phyloP scores from a whole-genome alignment of 2,113 vertebrate species.

The Ammodytes marinus region DNA sequence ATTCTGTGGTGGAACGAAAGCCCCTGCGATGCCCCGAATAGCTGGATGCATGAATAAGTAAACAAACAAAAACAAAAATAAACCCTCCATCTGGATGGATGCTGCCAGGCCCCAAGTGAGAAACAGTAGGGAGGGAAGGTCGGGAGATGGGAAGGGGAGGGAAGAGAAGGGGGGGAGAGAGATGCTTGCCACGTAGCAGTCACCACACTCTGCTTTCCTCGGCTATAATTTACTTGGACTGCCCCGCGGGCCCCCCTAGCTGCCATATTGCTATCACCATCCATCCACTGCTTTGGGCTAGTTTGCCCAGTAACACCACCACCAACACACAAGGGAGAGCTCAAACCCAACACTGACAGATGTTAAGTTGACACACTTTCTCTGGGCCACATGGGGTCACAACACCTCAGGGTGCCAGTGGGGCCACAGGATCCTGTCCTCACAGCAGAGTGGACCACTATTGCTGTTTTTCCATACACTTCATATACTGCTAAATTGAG shows the following conservation, averaged over 20 bases:
- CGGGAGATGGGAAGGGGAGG: constrained; percentile 32
- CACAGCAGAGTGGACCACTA: constrained; percentile 41
- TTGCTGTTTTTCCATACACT: constrained; percentile 10
- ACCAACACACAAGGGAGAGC: constrained; percentile 64
- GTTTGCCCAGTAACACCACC: constrained; percentile 73
- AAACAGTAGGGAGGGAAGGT: constrained; percentile 70
- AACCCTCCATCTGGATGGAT: constrained; percentile 86
- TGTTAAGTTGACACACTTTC: constrained; percentile 80
- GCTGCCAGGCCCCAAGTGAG: constrained; percentile 78
- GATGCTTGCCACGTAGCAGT: constrained; percentile 47
- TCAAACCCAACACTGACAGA: constrained; percentile 72
- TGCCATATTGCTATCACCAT: constrained; percentile 70
- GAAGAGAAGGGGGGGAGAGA: constrained; percentile 1
- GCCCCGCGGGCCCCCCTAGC: constrained; percentile 51
- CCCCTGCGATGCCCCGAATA: constrained; percentile 80
- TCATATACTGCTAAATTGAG: constrained; percentile 28
- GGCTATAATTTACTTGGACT: constrained; percentile 60
- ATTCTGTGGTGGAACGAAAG: constrained; percentile 80
- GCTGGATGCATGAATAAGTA: constrained; percentile 85
- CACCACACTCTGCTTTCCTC: constrained; percentile 56
- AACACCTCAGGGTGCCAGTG: constrained; percentile 68
- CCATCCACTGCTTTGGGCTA: constrained; percentile 61
- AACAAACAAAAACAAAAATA: constrained; percentile 87
- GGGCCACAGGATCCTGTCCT: constrained; percentile 52
- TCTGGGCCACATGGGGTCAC: constrained; percentile 73